Evolutionary conservation across 2,888 invertebrate genomes (phyloP), one percentile per base, ranked within the genome.

Genomic region (Molanna angustata): DNA sequence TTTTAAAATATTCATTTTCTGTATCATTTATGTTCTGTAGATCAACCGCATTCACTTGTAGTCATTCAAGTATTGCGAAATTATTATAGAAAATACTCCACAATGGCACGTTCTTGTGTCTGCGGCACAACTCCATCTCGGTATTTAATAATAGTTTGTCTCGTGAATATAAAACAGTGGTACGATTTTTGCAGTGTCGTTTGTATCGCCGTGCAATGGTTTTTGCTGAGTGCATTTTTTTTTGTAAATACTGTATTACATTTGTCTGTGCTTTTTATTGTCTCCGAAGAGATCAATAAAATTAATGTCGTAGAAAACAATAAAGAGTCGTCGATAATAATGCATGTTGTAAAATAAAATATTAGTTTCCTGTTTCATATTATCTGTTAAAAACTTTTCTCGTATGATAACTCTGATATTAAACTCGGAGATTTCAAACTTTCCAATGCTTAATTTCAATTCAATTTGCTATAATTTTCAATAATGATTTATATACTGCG

Each of bases 281-380:
- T 41, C 21, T 48, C 22, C 18, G 48, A 11, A 21, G 18, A 33
- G 22, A 40, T 54, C 49, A 43, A 49, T 54, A 54, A 54, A 54
- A 45, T 49, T 47, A 31, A 49, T 45, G 45, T 49, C 41, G 54
- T 54, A 54, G 48, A 54, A 54, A 54, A 45, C 49, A 49, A 54
- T 54, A 54, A 54, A 54, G 40, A 20, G 35, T 9, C 14, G 31
- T n/a, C n/a, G 11, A 33, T 49, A 49, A 49, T 54, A 49, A 54
- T 49, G 54, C 44, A 45, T 49, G 54, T 43, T 44, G 40, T 54
- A 49, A 45, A 49, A 32, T 45, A 53, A 31, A 49, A 27, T 47
- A 35, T 39, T 37, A 33, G 48, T 43, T 53, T 49, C 53, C 43
- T 48, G 48, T 20, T 35, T n/a, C 22, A 48, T 48, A 45, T 43